A percentile compares a stretch with the other conserved stretches of the same genome.
These are phyloP conservation scores for Elgaria multicarinata DNA, from an alignment of 2,113 vertebrate species.

Conservation along the genomic window DNA sequence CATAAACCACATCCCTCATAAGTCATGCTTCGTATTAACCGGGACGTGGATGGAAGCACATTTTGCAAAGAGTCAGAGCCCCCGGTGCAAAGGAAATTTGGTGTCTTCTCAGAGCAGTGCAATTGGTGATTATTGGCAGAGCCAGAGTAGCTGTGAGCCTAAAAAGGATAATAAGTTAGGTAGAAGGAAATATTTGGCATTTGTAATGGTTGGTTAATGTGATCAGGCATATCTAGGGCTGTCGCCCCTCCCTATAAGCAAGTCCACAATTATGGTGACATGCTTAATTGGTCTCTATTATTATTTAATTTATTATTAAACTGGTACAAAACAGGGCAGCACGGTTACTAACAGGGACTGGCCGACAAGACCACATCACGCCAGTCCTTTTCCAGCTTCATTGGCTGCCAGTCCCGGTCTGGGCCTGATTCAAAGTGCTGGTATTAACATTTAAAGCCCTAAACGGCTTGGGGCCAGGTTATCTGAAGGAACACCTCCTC, in stretches of 20 bases:
- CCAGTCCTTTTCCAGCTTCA: no score
- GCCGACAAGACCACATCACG: no score
- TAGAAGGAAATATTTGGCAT: background rate
- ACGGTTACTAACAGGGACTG: no score
- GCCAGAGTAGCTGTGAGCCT: background rate
- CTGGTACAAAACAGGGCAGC: no score
- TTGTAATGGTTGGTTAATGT: background rate
- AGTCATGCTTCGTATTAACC: conserved; percentile 2
- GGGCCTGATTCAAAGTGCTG: no score
- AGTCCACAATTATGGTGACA: background rate
- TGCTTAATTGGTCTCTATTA: background rate
- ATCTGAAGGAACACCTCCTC: no score
- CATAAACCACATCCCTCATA: conserved; percentile 7
- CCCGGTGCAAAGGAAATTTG: no score
- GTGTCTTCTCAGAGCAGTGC: background rate
- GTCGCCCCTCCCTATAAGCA: background rate
- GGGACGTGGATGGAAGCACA: background rate
- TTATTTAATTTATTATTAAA: no score
- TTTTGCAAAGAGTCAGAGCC: background rate
- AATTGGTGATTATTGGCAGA: background rate
- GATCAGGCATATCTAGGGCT: background rate
- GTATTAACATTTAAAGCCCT: no score
- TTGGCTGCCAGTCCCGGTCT: no score
- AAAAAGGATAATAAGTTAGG: background rate
- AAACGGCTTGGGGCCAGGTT: no score